A percentile compares a stretch with the other conserved stretches of the same genome.
Conservation (phyloP, 2,113 vertebrate species). For the Emydocephalus ijimae region DNA sequence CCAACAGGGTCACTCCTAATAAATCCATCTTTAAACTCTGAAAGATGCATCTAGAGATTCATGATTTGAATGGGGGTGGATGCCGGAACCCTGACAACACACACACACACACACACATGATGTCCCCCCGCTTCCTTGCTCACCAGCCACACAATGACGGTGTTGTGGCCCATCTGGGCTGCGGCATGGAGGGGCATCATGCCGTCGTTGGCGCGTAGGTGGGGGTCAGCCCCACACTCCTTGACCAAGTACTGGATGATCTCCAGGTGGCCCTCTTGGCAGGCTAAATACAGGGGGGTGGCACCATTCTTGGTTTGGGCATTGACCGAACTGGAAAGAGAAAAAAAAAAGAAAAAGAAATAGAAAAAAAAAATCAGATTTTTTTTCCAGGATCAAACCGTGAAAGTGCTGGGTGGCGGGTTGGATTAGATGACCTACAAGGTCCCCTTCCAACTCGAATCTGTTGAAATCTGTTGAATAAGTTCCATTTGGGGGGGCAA, state of each 20-base stretch:
- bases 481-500: no score
- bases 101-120: no score
- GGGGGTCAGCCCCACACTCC: conserved; percentile 87
- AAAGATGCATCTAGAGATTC: no score
- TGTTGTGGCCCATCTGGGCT: conserved; percentile 96
- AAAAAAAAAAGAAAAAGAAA: accelerated
- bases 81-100: no score
- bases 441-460: no score
- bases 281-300: conserved; percentile 97
- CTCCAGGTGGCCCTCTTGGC: conserved; percentile 98
- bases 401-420: no score
- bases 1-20: no score
- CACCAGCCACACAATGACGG: conserved; percentile 96
- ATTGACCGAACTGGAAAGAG: conserved; percentile 80
- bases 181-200: conserved; percentile 95
- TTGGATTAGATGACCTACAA: no score
- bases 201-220: conserved; percentile 84
- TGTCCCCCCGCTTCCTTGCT: conserved; percentile 22
- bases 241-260: conserved; percentile 92
- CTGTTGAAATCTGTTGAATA: no score
- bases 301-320: conserved; percentile 96
- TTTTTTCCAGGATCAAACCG: neutral
- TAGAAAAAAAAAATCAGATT: neutral
- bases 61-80: no score
- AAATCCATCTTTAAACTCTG: no score